Conservation (phyloP, 2,888 invertebrate genomes). For the Cephus rjabovi region DNA sequence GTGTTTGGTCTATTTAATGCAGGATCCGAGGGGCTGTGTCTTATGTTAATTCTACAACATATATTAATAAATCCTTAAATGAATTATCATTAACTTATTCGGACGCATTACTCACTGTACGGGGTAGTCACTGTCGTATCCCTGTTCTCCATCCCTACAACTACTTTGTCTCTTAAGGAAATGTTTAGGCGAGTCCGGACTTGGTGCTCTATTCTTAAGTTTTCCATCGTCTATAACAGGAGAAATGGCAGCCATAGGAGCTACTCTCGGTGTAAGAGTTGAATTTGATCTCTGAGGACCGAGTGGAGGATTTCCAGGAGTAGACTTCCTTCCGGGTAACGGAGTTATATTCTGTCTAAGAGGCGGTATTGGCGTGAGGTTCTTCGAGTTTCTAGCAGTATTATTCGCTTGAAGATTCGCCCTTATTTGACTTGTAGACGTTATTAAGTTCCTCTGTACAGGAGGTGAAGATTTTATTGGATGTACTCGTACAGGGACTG, state of each 20-base stretch:
- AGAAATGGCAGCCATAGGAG: conserved; percentile 62
- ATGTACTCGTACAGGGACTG: conserved; percentile 60
- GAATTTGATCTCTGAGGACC: conserved; percentile 64
- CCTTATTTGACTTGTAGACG: conserved; percentile 60
- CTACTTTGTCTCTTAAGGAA: conserved; percentile 59
- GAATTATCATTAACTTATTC: neutral
- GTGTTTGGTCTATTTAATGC: conserved; percentile 64
- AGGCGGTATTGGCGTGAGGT: conserved; percentile 61
- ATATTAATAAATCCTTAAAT: conserved; percentile 16
- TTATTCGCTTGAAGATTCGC: conserved; percentile 58
- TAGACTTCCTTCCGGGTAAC: conserved; percentile 50
- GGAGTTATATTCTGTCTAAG: conserved; percentile 59
- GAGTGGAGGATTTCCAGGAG: conserved; percentile 40
- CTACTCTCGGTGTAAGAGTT: conserved; percentile 59
- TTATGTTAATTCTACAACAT: conserved; percentile 65
- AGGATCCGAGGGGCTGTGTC: conserved; percentile 69
- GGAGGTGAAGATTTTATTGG: conserved; percentile 61
- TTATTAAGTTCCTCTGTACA: conserved; percentile 57
- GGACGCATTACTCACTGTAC: conserved; percentile 56
- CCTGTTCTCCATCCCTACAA: conserved; percentile 56
- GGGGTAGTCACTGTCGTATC: conserved; percentile 62
- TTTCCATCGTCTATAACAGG: conserved; percentile 63
- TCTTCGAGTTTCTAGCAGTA: conserved; percentile 51
- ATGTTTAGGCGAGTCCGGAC: conserved; percentile 61
- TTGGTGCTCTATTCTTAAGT: conserved; percentile 56